Base-by-base conservation (phyloP, 2,797 vertebrate genomes). In the Diplodus sargus region DNA sequence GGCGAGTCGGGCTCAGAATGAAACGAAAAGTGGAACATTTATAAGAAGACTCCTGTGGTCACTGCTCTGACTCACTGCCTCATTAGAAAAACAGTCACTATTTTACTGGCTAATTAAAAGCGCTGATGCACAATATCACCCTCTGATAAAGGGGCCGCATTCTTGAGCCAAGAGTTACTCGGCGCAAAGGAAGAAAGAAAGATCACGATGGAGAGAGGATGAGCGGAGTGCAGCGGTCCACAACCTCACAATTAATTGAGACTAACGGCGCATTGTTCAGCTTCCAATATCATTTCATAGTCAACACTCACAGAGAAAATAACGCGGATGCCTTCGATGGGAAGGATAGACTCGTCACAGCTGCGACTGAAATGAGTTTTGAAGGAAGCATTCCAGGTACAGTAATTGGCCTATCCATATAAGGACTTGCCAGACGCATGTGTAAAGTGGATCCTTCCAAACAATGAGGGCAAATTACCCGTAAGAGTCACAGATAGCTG, bases 61-160 rank as follows among this genome's bases (percentile, higher is more conserved):
- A 39, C 53, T 23, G 51, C 60, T 65, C 20, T 52, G 45, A 22
- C 30, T 67, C 75, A 72, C 42, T 66, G 74, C 65, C 77, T 70
- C 47, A 74, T 56, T 61, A 61, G 16, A 75, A 74, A 73, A 60
- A 28, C 51, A 61, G 58, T 69, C 62, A 30, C 49, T 64, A 23
- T 28, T 73, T 79, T 45, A 67, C 53, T 12, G 52, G 62, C 74
- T 79, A 79, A 87, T 87, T 90, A 79, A 86, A 88, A 70, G 70
- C 15, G 47, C 53, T 67, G 70, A 74, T 78, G 82, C 78, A 64
- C 78, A 87, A 76, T 67, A 73, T 75, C 67, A 62, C 34, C 61
- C 22, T 49, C 56, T 77, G 63, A 82, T 83, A 71, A 77, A 61
- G 18, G 39, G 52, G 47, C 74, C 54, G 45, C 58, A 64, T 64